Base-by-base conservation (phyloP, 2,113 vertebrate species). In the Struthidea cinerea region DNA sequence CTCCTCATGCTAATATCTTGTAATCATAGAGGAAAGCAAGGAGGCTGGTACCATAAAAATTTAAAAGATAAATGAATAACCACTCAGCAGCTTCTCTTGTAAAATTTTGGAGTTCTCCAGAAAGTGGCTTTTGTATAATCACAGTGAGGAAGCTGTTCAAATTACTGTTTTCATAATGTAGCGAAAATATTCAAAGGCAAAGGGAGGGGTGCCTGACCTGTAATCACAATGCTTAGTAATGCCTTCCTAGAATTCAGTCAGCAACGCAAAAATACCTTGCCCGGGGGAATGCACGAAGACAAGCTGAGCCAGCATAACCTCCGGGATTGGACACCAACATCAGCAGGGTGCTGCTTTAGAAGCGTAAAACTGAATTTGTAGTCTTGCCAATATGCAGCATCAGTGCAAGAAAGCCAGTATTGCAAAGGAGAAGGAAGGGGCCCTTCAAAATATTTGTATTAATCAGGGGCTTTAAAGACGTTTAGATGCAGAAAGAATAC, bases 151-250 rank as follows among this genome's bases (percentile, higher is more conserved):
- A 68, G 73, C 94, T 90, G 74, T 92, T 94, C 76, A 92, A 96
- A 96, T 96, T 87, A 94, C 92, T 93, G 76, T 94, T 96, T 96
- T 87, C 88, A 69, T 87, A 93, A 93, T 73, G 83, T 82, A 79
- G 76, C 8, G 0, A 53, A 87, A 86, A 89, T 85, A 95, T 90
- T 79, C 70, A 91, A 93, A 93, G 84, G 94, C 90, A 52, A 75
- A 92, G 83, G 83, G 92, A 86, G 90, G 75, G 78, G 81, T 94
- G 76, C 73, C 83, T 96, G 96, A 94, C 94, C 96, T 96, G 96
- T 93, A 93, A 95, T 93, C 94, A 92, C 92, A 94, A 64, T 93
- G 96, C 96, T 96, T 96, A 95, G 94, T 95, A 96, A 97, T 94
- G 94, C 83, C 93, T 94, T 96, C 83, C 90, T 94, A 70, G 73